Conservation (phyloP, 2,113 vertebrate species). For the Hippocampus guttulatus region DNA sequence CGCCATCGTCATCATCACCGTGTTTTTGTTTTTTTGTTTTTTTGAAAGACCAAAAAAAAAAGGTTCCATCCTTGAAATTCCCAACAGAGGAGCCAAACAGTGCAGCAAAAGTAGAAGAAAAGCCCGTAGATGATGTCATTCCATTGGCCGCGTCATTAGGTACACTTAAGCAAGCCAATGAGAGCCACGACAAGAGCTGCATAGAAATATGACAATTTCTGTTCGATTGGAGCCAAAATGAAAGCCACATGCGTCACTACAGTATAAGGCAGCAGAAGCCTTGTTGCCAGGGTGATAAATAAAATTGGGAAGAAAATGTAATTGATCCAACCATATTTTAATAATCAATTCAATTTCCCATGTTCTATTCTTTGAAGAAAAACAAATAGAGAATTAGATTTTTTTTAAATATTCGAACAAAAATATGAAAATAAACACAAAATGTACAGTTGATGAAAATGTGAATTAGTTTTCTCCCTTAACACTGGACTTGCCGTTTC, state of each 20-base stretch:
- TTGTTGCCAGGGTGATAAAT: too few species aligned
- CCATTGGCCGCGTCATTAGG: not conserved
- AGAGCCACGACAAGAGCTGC: not conserved
- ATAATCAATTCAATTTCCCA: too few species aligned
- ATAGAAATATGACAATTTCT: not conserved
- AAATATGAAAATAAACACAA: too few species aligned
- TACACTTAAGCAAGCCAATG: not conserved
- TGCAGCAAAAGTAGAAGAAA: not conserved
- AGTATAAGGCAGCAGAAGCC: too few species aligned
- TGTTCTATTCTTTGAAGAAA: too few species aligned
- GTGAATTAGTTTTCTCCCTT: too few species aligned
- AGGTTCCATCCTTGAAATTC: constrained; percentile 4
- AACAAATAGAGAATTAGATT: too few species aligned
- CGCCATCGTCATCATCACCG: constrained; percentile 34
- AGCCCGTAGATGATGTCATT: not conserved
- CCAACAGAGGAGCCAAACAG: constrained; percentile 15
- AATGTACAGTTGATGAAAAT: too few species aligned
- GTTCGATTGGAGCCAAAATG: not conserved
- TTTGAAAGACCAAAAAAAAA: not conserved
- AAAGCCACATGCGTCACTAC: not conserved
- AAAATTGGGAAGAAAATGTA: too few species aligned
- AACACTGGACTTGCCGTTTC: too few species aligned
- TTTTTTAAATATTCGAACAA: too few species aligned
- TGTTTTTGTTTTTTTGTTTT: not conserved
- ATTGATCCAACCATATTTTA: too few species aligned